Evolutionary conservation across 2,797 vertebrate genomes (phyloP), one percentile per base, ranked within the genome.

Genomic region (Triplophysa yarkandensis): DNA sequence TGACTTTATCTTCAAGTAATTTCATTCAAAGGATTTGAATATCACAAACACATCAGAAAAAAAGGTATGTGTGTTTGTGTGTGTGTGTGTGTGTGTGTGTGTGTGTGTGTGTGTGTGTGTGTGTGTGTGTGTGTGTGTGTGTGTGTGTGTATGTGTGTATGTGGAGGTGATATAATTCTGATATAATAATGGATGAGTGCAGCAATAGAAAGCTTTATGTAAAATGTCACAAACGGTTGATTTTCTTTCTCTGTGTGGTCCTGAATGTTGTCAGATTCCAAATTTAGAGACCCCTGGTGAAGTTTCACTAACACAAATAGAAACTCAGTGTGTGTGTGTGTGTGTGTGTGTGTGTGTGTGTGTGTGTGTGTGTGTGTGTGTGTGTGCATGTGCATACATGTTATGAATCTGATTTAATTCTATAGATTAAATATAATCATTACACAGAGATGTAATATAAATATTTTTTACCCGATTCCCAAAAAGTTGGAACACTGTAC

Each of bases 1-100:
- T 14, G 14, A 60, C 55, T 4, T 17, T 28, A 61, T 32, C 54
- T 58, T 28, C 21, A 71, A 46, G 55, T 46, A 27, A 44, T 2
- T 58, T 17, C 28, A 30, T 36, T 57, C 67, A 32, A 2, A 28
- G 30, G 28, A 60, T 70, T 46, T 17, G 13, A 46, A 14, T 34
- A 48, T 23, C 34, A 19, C 41, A 46, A 11, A 23, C 55, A 43
- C 13, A 4, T 39, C 55, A 48, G 46, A 25, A 23, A 25, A 23
- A 61, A 28, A 71, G 55, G 68, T 71, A 60, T 34, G 68, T 46
- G 58, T 61, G 8, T 43, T 57, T 48, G 32, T 21, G 39, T 48
- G 11, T 10, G n/a, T 34, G n/a, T n/a, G 68, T 71, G 48, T 34
- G 68, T 46, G 58, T 61, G 8, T 43, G 43, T 48, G 32, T 21